Evolutionary conservation across 2,888 invertebrate genomes (phyloP).

Genomic region (Drosophila rellima): DNA sequence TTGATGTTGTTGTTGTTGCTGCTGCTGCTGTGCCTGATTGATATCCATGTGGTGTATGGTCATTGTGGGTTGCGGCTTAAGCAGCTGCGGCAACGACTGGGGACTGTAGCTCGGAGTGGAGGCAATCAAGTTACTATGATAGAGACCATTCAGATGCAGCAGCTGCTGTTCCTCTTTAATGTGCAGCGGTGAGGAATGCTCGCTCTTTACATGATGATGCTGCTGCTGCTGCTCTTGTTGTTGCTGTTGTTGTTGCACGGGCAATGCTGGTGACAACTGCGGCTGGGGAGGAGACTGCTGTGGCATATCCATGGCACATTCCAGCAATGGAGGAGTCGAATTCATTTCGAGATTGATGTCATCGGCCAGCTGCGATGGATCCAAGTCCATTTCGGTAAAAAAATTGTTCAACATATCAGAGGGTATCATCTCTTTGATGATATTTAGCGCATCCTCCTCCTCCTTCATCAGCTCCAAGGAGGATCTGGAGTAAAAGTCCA

Average conservation of each 20-base stretch:
- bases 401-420: slow-evolving; percentile 83
- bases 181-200: slow-evolving; percentile 64
- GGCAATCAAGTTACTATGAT: slow-evolving; percentile 78
- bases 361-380: slow-evolving; percentile 76
- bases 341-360: slow-evolving; percentile 63
- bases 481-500: slow-evolving; percentile 74
- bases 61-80: slow-evolving; percentile 64
- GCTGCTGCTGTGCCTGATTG: slow-evolving; percentile 18
- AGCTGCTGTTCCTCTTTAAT: slow-evolving; percentile 70
- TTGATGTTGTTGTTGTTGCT: slow-evolving; percentile 25
- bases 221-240: slow-evolving; percentile 25
- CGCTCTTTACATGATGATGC: slow-evolving; percentile 54
- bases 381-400: slow-evolving; percentile 82
- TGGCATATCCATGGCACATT: slow-evolving; percentile 61
- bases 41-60: slow-evolving; percentile 71
- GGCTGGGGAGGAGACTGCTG: slow-evolving; percentile 31
- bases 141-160: slow-evolving; percentile 45
- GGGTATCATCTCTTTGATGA: slow-evolving; percentile 84
- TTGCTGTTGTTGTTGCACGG: slow-evolving; percentile 26
- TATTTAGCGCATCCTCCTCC: slow-evolving; percentile 84
- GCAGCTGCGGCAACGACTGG: slow-evolving; percentile 39
- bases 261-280: slow-evolving; percentile 22
- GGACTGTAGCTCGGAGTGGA: slow-evolving; percentile 62
- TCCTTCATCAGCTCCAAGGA: slow-evolving; percentile 82
- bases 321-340: slow-evolving; percentile 53